Evolutionary conservation across 2,888 invertebrate species (phyloP), one percentile per base, ranked within the genome.

Genomic region (Pediacus dermestoides): DNA sequence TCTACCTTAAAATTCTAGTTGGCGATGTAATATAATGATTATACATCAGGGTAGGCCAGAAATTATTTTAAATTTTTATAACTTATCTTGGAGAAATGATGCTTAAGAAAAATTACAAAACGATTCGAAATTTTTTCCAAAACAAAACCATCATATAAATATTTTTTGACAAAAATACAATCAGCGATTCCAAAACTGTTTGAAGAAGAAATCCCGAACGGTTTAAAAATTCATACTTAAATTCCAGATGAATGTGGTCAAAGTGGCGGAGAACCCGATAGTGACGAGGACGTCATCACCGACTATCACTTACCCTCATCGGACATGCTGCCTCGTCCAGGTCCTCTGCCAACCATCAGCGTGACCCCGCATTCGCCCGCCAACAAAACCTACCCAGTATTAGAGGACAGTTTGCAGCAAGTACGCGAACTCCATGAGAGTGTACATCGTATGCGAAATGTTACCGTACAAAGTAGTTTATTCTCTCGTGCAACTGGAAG

Each of bases 281-380:
- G 84, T 70, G 85, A 84, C 71, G 84, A 85, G 68, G 84, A 85
- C 80, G 80, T 85, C 74, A 81, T 85, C 68, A 83, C 83, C 25
- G 83, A 84, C 67, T 85, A 84, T 71, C 76, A 80, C 62, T 67
- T 59, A 38, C 56, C 58, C 38, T 36, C 28, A 25, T 38, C 37
- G 46, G 44, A 38, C 27, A 48, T 46, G 53, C 34, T 52, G 48
- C 53, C 48, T 31, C 57, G 66, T 50, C 64, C 67, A 49, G 63
- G 67, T 36, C 73, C 77, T 37, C 66, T 82, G 66, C 89, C 89
- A 44, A 89, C 83, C 39, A 89, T 90, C 64, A 88, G 88, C 70
- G 88, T 90, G 48, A 89, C 89, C 39, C 88, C 89, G 9, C 88
- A 89, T 69, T 88, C 88, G 50, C 88, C 89, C 7, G 87, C 88